Conservation (phyloP, 92 coral and sea anemone species). For the Porites rus region DNA sequence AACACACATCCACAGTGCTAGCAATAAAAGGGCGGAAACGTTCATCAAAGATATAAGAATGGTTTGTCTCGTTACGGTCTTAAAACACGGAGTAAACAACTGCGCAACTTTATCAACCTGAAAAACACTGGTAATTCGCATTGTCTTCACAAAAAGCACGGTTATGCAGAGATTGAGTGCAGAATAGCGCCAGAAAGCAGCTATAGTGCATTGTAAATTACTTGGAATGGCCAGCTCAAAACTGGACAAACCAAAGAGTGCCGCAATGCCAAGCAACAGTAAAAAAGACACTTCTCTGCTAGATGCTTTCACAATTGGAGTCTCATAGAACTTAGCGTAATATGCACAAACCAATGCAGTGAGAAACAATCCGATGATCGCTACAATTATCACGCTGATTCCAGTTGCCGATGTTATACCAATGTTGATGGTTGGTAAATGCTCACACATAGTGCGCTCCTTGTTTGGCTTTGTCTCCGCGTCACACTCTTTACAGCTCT, state of each 20-base stretch:
- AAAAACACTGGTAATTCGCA: slow-evolving; percentile 64
- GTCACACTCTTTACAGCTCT: slow-evolving; percentile 63
- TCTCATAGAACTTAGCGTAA: slow-evolving; percentile 29
- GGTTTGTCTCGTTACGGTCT: slow-evolving; percentile 37
- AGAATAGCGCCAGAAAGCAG: slow-evolving; percentile 44
- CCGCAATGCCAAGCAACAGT: slow-evolving; percentile 30
- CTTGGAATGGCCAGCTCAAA: slow-evolving; percentile 47
- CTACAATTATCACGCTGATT: slow-evolving; percentile 21
- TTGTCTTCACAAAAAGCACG: slow-evolving; percentile 59
- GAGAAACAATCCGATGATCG: slow-evolving; percentile 20
- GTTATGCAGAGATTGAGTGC: slow-evolving; percentile 40
- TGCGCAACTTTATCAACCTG: slow-evolving; percentile 39
- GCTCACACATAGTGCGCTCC: slow-evolving; percentile 46
- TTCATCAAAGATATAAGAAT: slow-evolving; percentile 17
- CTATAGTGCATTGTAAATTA: slow-evolving; percentile 16
- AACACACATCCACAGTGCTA: slow-evolving; percentile 57
- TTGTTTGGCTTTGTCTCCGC: slow-evolving; percentile 56
- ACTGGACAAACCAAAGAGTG: slow-evolving; percentile 38
- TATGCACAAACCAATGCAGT: slow-evolving; percentile 11
- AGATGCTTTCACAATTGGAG: slow-evolving; percentile 64
- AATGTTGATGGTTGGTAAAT: slow-evolving; percentile 53
- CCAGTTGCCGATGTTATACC: slow-evolving; percentile 47
- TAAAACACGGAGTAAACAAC: slow-evolving; percentile 33
- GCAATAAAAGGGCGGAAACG: slow-evolving; percentile 27
- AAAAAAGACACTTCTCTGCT: slow-evolving; percentile 57